Base-by-base conservation (phyloP, 1,140 invertebrate species). In the Caenorhabditis brenneri region DNA sequence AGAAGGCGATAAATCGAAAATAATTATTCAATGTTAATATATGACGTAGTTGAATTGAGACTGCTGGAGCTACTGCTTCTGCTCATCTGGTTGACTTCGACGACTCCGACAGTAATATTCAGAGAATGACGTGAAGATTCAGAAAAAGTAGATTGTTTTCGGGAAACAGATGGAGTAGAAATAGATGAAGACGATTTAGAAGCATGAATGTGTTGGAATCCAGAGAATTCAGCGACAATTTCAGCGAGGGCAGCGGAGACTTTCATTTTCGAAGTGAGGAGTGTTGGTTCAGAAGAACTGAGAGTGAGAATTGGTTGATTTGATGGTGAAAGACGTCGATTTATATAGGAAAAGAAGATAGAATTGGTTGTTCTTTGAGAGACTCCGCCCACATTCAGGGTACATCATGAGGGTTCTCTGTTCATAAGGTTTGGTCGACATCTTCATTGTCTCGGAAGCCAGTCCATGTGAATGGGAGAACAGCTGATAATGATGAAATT, bases 121-220 rank as follows among this genome's bases (percentile, higher is more conserved):
- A 74, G 36, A 74, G 65, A 74, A 31, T 74, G 65, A 74, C 65
- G 65, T 24, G 65, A 29, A 24, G 65, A 39, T 42, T 74, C 65
- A 42, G 65, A 74, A 19, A 3, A 39, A 6, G 65, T 74, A 24
- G 65, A 74, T 22, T 33, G 10, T 15, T 74, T 74, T 74, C 65
- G 42, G 0, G 65, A 74, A 7, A 65, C 58, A 12, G 31, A 2
- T 42, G 33, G 36, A 42, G 36, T 42, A 0, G 36, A 10, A 46
- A 36, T 22, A 3, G 65, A 74, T 24, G 36, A 46, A 24, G 19
- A 9, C 7, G 65, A 74, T 27, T 31, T 31, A 46, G 65, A 74
- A 74, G 65, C 24, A 74, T 74, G 65, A 74, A 74, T 12, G 12
- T 74, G 65, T 74, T 74, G 65, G 36, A 74, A 74, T 74, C 36